These are phyloP conservation scores for Saccostrea echinata DNA, from an alignment of 1,140 invertebrate genomes.

Conservation along the genomic window DNA sequence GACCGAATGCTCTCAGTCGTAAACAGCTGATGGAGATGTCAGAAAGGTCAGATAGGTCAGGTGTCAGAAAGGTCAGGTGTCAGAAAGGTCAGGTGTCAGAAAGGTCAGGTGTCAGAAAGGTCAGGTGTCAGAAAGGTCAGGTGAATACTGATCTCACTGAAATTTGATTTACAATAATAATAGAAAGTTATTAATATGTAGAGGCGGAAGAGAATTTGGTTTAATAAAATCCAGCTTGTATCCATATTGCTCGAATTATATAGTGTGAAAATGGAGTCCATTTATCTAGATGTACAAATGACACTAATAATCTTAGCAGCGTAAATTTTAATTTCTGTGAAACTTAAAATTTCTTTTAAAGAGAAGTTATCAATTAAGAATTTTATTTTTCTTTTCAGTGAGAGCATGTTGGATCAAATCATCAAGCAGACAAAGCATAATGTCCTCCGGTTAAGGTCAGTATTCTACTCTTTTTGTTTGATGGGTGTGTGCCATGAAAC, in stretches of 20 bases:
- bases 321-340: too few relatives aligned
- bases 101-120: conserved; percentile 78
- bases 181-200: too few relatives aligned
- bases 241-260: too few relatives aligned
- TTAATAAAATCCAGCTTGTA: too few relatives aligned
- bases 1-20: conserved; percentile 92
- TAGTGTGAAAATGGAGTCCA: too few relatives aligned
- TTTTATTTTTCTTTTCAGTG: conserved; percentile 79
- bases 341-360: too few relatives aligned
- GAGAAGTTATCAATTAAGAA: too few relatives aligned
- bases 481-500: too few relatives aligned
- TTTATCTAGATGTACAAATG: too few relatives aligned
- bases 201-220: too few relatives aligned
- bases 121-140: not conserved
- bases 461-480: not conserved
- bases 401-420: conserved; percentile 96
- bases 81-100: conserved; percentile 91
- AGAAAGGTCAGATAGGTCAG: conserved; percentile 81
- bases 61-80: conserved; percentile 67
- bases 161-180: too few relatives aligned
- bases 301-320: too few relatives aligned
- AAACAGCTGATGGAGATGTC: conserved; percentile 93
- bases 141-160: not conserved
- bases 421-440: conserved; percentile 97
- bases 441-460: conserved; percentile 89